Percentiles rank a stretch among this genome's conserved stretches.
These are phyloP conservation scores for Harpalus rufipes DNA, from an alignment of 2,888 invertebrate species.

Conservation along the genomic window DNA sequence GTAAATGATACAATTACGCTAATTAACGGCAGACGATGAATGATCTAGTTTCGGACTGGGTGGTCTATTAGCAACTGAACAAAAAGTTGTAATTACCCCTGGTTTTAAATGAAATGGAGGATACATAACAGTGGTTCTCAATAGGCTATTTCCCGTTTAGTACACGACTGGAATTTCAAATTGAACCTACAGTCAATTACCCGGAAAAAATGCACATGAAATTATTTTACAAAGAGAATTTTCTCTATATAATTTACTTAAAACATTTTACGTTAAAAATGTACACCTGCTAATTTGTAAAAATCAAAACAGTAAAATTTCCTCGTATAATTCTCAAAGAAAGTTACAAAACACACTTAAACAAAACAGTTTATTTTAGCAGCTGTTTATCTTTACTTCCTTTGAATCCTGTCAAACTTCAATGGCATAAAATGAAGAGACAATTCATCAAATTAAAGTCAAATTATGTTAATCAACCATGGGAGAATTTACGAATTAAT, in stretches of 20 bases:
- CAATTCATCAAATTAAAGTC: too few species aligned
- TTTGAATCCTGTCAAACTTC: too few species aligned
- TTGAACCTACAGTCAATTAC: background rate
- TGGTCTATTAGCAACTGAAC: conserved; percentile 40
- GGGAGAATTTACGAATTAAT: too few species aligned
- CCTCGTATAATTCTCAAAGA: too few species aligned
- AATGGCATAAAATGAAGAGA: too few species aligned
- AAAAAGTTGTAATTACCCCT: conserved; percentile 40
- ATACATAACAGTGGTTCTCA: conserved; percentile 23
- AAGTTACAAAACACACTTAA: too few species aligned
- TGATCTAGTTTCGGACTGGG: conserved; percentile 31
- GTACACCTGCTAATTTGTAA: too few species aligned
- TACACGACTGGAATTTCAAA: conserved; percentile 23
- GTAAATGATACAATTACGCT: conserved; percentile 44
- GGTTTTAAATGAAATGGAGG: conserved; percentile 13
- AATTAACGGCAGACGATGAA: conserved; percentile 48
- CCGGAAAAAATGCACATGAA: background rate
- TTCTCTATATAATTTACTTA: background rate
- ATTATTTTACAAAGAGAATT: background rate
- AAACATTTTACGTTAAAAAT: background rate
- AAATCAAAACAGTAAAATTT: too few species aligned
- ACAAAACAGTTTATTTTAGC: too few species aligned
- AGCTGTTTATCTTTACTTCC: too few species aligned
- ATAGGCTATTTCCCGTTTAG: conserved; percentile 26
- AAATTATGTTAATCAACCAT: too few species aligned